phyloP scores from a whole-genome alignment of 2,113 vertebrate genomes.

The Microtus oregoni region DNA sequence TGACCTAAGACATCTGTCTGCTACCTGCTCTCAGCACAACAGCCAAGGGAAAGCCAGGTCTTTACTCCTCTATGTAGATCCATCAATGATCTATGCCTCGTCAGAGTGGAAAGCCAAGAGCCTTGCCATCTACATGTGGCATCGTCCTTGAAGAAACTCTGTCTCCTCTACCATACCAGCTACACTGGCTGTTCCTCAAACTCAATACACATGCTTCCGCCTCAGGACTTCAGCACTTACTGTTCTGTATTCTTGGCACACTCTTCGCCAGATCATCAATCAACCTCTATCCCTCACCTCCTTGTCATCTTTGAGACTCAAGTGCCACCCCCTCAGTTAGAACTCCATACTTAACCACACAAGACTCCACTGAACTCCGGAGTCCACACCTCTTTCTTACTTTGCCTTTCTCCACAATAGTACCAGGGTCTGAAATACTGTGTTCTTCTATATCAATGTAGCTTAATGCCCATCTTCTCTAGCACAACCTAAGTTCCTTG shows the following conservation, averaged over 20 bases:
- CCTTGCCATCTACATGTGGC: neutral
- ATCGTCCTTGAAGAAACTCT: neutral
- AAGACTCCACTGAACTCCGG: neutral
- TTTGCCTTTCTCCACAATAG: neutral
- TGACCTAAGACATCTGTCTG: neutral
- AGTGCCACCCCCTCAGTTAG: neutral
- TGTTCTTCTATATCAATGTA: too few species aligned
- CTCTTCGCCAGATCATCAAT: neutral
- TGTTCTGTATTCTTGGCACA: neutral
- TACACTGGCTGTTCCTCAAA: neutral
- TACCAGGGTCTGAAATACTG: neutral
- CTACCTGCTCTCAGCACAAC: neutral
- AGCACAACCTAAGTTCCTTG: neutral
- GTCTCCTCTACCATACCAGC: rapidly evolving
- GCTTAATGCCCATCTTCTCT: neutral
- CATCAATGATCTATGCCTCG: neutral
- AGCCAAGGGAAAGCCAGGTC: neutral
- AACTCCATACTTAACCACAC: neutral
- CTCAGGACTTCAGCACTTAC: neutral
- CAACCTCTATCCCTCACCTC: neutral
- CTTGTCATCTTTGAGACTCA: neutral
- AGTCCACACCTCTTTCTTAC: neutral
- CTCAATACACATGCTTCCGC: neutral
- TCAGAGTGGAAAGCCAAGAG: neutral
- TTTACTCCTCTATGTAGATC: neutral